Conservation (phyloP, 2,113 vertebrate genomes). For the Oplegnathus fasciatus region DNA sequence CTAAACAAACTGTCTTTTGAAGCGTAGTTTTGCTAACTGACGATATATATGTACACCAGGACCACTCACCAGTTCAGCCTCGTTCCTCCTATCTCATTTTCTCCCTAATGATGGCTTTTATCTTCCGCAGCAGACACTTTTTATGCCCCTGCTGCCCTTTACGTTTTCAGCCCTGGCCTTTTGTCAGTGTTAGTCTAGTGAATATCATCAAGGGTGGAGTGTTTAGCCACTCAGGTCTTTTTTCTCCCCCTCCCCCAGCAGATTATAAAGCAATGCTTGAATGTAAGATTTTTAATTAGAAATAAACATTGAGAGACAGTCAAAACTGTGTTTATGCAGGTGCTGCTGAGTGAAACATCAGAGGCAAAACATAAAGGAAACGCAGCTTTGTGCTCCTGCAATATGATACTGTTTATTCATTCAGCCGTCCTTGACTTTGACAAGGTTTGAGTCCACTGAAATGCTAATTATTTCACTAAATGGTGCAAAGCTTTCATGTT, state of each 20-base stretch:
- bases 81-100: conserved; percentile 68
- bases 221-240: conserved; percentile 54
- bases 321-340: conserved; percentile 45
- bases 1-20: conserved; percentile 57
- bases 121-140: conserved; percentile 79
- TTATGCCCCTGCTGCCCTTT: conserved; percentile 82
- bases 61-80: conserved; percentile 46
- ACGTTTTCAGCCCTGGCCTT: conserved; percentile 73
- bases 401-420: conserved; percentile 57
- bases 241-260: neutral
- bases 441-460: conserved; percentile 61
- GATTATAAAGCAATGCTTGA: conserved; percentile 48
- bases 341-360: conserved; percentile 62
- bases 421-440: conserved; percentile 69
- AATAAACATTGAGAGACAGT: conserved; percentile 39
- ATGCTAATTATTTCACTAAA: conserved; percentile 72
- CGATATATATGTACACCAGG: conserved; percentile 27
- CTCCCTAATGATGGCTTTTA: conserved; percentile 82
- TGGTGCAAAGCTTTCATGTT: conserved; percentile 65
- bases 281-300: conserved; percentile 63
- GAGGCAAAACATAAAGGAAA: conserved; percentile 61
- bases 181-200: conserved; percentile 66
- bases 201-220: conserved; percentile 66
- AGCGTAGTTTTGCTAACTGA: conserved; percentile 42
- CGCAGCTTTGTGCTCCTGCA: conserved; percentile 42